phyloP scores from a whole-genome alignment of 2,888 invertebrate genomes.

The Coremacera marginata region DNA sequence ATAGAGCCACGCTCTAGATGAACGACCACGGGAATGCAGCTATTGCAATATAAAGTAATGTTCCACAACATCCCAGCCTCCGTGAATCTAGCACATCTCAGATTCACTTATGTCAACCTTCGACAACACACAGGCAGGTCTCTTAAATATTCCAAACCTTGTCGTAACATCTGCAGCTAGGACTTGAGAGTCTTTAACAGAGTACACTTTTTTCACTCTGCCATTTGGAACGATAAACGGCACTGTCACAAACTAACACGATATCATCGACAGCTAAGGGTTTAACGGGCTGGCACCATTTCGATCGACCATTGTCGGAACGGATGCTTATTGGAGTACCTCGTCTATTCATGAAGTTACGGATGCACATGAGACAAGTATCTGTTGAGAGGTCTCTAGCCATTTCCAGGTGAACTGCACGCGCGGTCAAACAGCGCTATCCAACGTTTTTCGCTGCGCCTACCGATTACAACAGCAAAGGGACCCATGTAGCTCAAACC shows the following conservation, averaged over 20 bases:
- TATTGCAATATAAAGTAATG: no score
- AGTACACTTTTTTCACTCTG: no score
- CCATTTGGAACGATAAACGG: background rate
- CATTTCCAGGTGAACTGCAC: constrained; percentile 16
- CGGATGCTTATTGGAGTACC: background rate
- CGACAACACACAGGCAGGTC: background rate
- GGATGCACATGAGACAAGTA: background rate
- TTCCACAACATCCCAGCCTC: no score
- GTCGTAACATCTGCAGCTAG: background rate
- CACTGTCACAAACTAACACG: constrained; percentile 30
- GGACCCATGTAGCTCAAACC: background rate
- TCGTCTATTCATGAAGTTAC: constrained; percentile 13
- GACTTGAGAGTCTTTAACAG: no score
- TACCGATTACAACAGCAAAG: background rate
- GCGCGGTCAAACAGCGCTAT: background rate
- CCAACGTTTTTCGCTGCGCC: constrained; percentile 1
- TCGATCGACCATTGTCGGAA: constrained; percentile 15
- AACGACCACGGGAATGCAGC: no score
- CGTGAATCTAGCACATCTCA: no score
- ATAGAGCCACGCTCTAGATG: no score
- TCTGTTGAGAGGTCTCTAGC: background rate
- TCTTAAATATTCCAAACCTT: background rate
- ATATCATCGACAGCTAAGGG: background rate
- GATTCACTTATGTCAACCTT: background rate
- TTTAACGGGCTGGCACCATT: background rate